Evolutionary conservation across 2,888 invertebrate genomes (phyloP).

Genomic region (Chrysodeixis includens): DNA sequence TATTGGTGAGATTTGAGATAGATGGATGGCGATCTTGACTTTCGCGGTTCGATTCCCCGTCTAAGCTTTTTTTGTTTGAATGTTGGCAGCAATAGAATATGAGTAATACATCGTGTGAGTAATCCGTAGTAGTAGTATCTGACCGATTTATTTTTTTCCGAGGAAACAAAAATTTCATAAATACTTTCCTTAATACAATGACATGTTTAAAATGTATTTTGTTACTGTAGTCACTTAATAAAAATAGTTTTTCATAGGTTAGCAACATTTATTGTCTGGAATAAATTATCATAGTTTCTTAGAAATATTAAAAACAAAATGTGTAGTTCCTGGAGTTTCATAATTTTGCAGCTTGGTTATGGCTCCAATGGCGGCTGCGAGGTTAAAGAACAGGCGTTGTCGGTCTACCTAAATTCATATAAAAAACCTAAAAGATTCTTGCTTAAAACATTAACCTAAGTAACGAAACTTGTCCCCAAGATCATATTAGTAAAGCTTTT

Average conservation of each 20-base stretch:
- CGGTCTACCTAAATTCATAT: too few species aligned
- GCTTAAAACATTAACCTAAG: too few species aligned
- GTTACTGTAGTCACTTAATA: background rate
- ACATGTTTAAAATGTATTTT: background rate
- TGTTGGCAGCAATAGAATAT: background rate
- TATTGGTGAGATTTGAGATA: conserved; percentile 10
- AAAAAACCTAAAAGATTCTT: too few species aligned
- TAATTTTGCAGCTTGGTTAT: too few species aligned
- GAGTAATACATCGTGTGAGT: background rate
- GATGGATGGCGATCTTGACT: background rate
- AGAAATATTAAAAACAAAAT: too few species aligned
- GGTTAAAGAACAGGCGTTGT: too few species aligned
- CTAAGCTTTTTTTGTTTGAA: background rate
- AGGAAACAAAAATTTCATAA: background rate
- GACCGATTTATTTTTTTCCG: background rate
- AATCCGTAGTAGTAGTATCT: conserved; percentile 1
- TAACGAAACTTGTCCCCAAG: too few species aligned
- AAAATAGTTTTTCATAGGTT: background rate
- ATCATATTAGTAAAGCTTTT: too few species aligned
- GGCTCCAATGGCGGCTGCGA: too few species aligned
- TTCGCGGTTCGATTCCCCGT: conserved; percentile 4
- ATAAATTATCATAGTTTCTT: too few species aligned
- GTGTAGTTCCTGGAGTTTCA: too few species aligned
- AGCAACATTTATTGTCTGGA: background rate
- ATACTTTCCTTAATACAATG: background rate